These are phyloP conservation scores for Ptilodon capucinus DNA, from an alignment of 2,888 invertebrate species.

Conservation along the genomic window DNA sequence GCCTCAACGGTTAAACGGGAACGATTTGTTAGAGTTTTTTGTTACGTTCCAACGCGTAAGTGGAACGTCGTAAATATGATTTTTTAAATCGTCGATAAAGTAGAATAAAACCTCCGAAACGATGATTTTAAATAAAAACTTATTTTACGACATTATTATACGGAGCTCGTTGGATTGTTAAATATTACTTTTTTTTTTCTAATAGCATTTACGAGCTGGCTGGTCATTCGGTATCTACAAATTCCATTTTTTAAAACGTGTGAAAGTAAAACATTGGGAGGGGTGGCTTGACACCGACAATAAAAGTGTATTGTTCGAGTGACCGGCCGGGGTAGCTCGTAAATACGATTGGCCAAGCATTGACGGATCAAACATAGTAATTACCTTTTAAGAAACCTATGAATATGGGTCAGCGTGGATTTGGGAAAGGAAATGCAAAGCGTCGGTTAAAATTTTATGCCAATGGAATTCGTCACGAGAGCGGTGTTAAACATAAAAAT, in stretches of 20 bases:
- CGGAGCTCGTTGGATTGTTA: conserved; percentile 48
- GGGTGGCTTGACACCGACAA: conserved; percentile 52
- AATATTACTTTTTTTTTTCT: conserved; percentile 47
- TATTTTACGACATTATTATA: conserved; percentile 77
- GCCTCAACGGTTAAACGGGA: conserved; percentile 27
- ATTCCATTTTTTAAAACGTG: conserved; percentile 74
- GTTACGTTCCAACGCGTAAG: conserved; percentile 20
- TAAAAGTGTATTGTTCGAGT: conserved; percentile 56
- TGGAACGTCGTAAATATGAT: conserved; percentile 30
- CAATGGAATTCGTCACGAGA: background rate
- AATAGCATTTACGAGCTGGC: conserved; percentile 68
- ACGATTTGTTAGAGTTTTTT: conserved; percentile 39
- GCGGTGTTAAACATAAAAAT: background rate
- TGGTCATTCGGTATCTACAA: conserved; percentile 62
- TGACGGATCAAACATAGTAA: conserved; percentile 60
- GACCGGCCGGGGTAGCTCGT: conserved; percentile 62
- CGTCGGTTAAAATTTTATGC: conserved; percentile 2
- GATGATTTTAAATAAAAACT: conserved; percentile 56
- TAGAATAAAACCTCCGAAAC: conserved; percentile 32
- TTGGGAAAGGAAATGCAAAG: conserved; percentile 71
- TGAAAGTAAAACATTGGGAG: conserved; percentile 74
- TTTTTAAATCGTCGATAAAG: conserved; percentile 34
- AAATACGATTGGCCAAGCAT: conserved; percentile 77
- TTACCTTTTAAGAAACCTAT: conserved; percentile 53
- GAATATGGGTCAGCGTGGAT: conserved; percentile 71